Base-by-base conservation (phyloP, 2,888 invertebrate species). In the Steinernema carpocapsae region DNA sequence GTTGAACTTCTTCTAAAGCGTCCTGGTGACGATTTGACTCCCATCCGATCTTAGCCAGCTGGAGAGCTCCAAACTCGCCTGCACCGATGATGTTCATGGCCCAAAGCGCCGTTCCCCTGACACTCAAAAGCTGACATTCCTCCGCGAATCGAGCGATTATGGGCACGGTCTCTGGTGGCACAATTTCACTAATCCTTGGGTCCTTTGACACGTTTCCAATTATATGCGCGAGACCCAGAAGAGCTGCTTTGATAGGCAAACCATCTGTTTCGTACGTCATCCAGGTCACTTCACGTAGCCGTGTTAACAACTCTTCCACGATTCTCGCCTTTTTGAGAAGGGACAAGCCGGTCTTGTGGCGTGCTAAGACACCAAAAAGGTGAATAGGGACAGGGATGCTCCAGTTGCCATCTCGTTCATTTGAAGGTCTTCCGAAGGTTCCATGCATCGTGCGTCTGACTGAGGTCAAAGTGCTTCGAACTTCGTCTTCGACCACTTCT, bases 381-480 rank as follows among this genome's bases (percentile, higher is more conserved):
- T 84, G 84, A 19, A 76, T 26, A 10, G 82, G 83, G 19, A 79
- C 76, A 2, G 78, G 79, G 19, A 84, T 78, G 26, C 80, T 81
- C 70, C 56, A 72, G 32, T 72, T 51, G 48, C 43, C 42, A 26
- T 26, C 19, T 3, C 56, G 56, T 72, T 74, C 70, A n/a, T 52
- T 56, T 12, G 80, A 80, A 17, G 72, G 52, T 76, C 92, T 90
- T 76, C 92, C 92, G 85, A 93, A 93, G 76, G 90, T 90, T 0
- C 93, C 93, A 85, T 93, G 92, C 84, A 93, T 93, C 71, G 92
- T 92, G 81, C 93, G 91, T 85, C 93, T 92, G 87, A 94, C 92
- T 74, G 93, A 91, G 0, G 94, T 94, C 82, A 97, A 89, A 45
- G 93, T 93, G 86, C 94, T 93, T 87, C 94, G 93, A 82, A 95